phyloP scores from a whole-genome alignment of 2,113 vertebrate genomes.

The Psophia crepitans region DNA sequence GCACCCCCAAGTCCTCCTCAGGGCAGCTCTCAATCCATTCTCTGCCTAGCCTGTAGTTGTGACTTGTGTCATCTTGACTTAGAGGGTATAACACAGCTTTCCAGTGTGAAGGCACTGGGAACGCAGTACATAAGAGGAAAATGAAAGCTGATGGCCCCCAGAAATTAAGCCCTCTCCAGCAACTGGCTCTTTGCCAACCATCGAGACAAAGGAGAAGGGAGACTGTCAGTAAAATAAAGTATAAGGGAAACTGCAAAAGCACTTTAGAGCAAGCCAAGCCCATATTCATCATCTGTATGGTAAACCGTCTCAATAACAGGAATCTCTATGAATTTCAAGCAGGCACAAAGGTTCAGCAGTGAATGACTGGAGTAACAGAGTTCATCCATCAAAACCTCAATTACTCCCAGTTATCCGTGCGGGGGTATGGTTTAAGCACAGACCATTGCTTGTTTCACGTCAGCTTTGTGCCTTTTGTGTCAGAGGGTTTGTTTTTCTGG shows the following conservation, averaged over 20 bases:
- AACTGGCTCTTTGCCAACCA: background rate
- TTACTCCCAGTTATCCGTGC: background rate
- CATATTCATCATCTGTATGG: background rate
- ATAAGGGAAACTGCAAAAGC: background rate
- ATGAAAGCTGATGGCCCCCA: background rate
- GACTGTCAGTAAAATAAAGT: background rate
- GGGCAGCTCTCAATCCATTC: no score
- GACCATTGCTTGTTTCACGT: background rate
- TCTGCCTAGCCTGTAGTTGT: no score
- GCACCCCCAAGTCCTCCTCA: no score
- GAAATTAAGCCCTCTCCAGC: background rate
- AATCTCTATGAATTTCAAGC: slow-evolving; percentile 54
- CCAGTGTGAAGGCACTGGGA: background rate
- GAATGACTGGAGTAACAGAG: background rate
- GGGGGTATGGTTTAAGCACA: background rate
- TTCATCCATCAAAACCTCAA: slow-evolving; percentile 46
- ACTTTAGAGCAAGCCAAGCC: background rate
- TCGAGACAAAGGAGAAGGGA: background rate
- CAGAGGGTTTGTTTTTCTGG: slow-evolving; percentile 13
- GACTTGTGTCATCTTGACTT: slow-evolving; percentile 1
- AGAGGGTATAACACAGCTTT: background rate
- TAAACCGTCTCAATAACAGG: slow-evolving; percentile 24
- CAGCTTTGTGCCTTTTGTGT: background rate
- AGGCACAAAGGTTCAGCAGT: background rate
- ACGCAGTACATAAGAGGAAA: background rate